Evolutionary conservation across 2,888 invertebrate species (phyloP).

Genomic region (Pasiphila rectangulata): DNA sequence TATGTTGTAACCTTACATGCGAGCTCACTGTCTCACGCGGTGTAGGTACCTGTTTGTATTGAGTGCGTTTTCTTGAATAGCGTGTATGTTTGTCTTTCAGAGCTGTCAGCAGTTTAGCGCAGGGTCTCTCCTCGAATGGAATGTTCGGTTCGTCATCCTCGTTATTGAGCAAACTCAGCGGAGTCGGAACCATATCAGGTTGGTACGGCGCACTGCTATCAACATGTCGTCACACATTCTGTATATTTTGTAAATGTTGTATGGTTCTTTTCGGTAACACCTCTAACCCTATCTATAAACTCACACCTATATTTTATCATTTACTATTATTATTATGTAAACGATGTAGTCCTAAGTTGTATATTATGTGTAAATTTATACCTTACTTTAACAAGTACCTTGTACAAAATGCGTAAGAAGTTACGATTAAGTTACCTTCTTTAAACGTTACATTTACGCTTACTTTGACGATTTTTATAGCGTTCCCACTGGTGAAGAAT

Average conservation of each 20-base stretch:
- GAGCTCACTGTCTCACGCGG: conserved; percentile 42
- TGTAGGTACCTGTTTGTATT: conserved; percentile 11
- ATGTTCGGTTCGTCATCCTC: conserved; percentile 90
- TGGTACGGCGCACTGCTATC: conserved; percentile 41
- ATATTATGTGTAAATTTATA: neutral
- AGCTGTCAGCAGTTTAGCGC: conserved; percentile 77
- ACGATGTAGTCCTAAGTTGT: neutral
- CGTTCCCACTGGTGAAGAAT: neutral
- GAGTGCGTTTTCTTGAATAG: conserved; percentile 46
- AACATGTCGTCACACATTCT: neutral
- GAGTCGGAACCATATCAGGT: conserved; percentile 78
- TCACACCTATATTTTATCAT: too few relatives aligned
- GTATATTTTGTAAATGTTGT: conserved; percentile 18
- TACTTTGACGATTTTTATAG: neutral
- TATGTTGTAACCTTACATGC: conserved; percentile 39
- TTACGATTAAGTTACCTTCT: neutral
- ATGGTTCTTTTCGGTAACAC: conserved; percentile 7
- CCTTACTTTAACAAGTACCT: neutral
- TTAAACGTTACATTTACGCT: neutral
- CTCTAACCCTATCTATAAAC: conserved; percentile 1
- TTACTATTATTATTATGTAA: neutral
- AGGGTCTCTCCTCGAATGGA: conserved; percentile 84
- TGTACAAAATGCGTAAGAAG: neutral
- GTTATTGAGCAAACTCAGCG: conserved; percentile 76
- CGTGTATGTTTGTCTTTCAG: conserved; percentile 63